These are phyloP conservation scores for Aulostomus chinensis DNA, from an alignment of 2,797 vertebrate species.

Conservation along the genomic window DNA sequence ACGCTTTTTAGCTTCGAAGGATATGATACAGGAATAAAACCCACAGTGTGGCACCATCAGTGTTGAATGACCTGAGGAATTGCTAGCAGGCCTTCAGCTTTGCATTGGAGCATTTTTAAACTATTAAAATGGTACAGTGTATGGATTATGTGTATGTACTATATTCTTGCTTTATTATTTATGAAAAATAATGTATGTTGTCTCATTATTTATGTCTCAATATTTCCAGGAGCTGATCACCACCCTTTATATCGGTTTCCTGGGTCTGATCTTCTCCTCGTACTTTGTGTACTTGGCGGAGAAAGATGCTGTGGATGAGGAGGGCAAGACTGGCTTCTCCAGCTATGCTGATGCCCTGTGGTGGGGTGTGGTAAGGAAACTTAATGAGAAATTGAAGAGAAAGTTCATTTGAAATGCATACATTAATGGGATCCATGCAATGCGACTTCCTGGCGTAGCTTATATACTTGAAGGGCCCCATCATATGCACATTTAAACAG, in stretches of 20 bases:
- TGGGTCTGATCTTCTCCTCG: slow-evolving; percentile 92
- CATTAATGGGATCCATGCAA: slow-evolving; percentile 14
- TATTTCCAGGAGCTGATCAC: slow-evolving; percentile 91
- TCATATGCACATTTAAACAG: slow-evolving; percentile 6
- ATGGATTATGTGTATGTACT: too few species aligned
- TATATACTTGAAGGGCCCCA: slow-evolving; percentile 18
- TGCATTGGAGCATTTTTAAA: too few species aligned
- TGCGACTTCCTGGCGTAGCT: slow-evolving; percentile 4
- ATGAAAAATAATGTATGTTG: too few species aligned
- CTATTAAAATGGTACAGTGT: too few species aligned
- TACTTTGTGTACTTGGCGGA: slow-evolving; percentile 94
- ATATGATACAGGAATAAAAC: too few species aligned
- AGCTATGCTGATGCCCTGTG: slow-evolving; percentile 92
- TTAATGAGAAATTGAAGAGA: too few species aligned
- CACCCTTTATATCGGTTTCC: slow-evolving; percentile 89
- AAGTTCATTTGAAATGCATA: slow-evolving; percentile 14
- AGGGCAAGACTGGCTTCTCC: slow-evolving; percentile 88
- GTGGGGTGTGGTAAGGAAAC: slow-evolving; percentile 91
- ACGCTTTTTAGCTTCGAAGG: too few species aligned
- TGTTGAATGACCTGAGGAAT: too few species aligned
- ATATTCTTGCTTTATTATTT: too few species aligned
- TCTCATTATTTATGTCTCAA: too few species aligned
- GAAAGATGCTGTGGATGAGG: slow-evolving; percentile 89
- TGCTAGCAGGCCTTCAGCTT: too few species aligned
- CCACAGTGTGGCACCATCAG: too few species aligned